Percentiles rank a stretch among this genome's conserved stretches.
Evolutionary conservation across 1,140 invertebrate genomes (phyloP).

Genomic region (Vollenhovia emeryi): DNA sequence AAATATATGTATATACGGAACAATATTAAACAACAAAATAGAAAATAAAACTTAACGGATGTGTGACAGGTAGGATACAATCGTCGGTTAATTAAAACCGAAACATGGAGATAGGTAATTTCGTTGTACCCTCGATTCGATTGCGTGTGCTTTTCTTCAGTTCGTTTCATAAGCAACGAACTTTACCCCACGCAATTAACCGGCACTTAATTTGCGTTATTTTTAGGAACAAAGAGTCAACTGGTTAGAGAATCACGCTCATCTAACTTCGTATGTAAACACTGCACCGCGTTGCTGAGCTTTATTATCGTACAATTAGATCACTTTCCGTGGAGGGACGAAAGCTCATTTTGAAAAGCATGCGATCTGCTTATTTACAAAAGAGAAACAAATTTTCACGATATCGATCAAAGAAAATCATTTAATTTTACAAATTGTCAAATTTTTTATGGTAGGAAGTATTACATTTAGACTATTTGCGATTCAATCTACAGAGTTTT

Average conservation of each 20-base stretch:
- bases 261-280: background rate
- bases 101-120: background rate
- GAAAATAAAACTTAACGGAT: slow-evolving; percentile 11
- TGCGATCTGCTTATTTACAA: background rate
- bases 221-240: slow-evolving; percentile 57
- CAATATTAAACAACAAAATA: background rate
- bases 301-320: slow-evolving; percentile 50
- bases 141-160: background rate
- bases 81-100: background rate
- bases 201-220: slow-evolving; percentile 64
- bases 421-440: background rate
- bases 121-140: slow-evolving; percentile 6
- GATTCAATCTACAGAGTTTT: background rate
- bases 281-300: background rate
- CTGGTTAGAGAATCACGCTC: background rate
- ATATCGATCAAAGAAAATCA: background rate
- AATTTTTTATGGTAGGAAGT: background rate
- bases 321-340: background rate
- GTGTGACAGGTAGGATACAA: background rate
- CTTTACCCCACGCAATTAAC: slow-evolving; percentile 9
- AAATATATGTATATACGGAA: too few relatives aligned
- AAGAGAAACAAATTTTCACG: background rate
- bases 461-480: too few relatives aligned
- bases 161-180: slow-evolving; percentile 42
- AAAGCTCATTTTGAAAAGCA: slow-evolving; percentile 10